Conservation (phyloP, 2,113 vertebrate species). For the Xenopus borealis region DNA sequence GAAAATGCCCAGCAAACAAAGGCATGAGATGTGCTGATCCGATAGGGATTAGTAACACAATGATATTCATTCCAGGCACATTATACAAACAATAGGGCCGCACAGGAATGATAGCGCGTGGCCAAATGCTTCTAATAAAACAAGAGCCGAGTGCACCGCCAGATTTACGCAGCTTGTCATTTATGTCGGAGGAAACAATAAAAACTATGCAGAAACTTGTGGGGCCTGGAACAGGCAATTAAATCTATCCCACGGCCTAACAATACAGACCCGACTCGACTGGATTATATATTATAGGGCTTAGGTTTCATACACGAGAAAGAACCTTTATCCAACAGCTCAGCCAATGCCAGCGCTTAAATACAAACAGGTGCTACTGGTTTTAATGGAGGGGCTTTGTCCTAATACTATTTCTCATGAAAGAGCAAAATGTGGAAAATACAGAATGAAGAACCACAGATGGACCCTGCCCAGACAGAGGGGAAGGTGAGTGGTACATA, state of each 20-base stretch:
- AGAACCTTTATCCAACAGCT: too few relatives aligned
- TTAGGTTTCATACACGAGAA: too few relatives aligned
- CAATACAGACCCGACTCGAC: background rate
- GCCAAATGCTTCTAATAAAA: background rate
- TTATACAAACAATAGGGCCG: conserved; percentile 7
- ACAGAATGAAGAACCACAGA: too few relatives aligned
- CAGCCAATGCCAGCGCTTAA: too few relatives aligned
- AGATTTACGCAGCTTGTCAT: background rate
- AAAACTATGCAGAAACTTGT: background rate
- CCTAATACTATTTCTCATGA: too few relatives aligned
- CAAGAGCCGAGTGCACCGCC: background rate
- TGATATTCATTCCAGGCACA: background rate
- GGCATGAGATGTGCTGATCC: background rate
- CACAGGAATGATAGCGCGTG: background rate
- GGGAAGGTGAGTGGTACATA: too few relatives aligned
- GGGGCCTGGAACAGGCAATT: background rate
- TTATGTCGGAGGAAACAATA: background rate
- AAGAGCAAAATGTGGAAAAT: too few relatives aligned
- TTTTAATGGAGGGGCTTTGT: too few relatives aligned
- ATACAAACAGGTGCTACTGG: too few relatives aligned
- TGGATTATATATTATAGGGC: too few relatives aligned
- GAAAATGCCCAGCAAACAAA: background rate
- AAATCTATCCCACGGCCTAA: background rate
- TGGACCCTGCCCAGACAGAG: too few relatives aligned
- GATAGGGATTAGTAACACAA: background rate